Evolutionary conservation across 2,113 vertebrate species (phyloP), one percentile per base, ranked within the genome.

Genomic region (Labeo catla): DNA sequence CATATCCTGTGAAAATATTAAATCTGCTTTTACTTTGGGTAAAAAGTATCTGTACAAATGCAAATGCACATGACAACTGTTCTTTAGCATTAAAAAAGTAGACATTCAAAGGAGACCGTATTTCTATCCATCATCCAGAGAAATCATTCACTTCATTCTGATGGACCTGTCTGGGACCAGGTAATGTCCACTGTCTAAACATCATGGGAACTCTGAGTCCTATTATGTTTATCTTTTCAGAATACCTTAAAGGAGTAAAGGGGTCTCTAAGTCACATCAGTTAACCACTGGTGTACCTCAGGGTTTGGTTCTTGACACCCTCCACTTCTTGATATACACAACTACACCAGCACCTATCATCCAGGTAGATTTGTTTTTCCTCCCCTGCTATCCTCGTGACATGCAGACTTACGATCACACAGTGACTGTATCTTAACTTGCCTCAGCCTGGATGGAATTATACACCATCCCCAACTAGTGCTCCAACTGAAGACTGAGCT

Each of bases 1-100:
- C 63, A 87, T 87, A 89, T 23, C 70, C 88, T 89, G 79, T 23
- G 76, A 73, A 87, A 63, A 81, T 12, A 52, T 43, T 39, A 49
- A 54, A 45, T 57, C 10, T 59, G 54, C 39, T 43, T 81, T 61
- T 59, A 81, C 13, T 23, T 59, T 65, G 3, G 16, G 16, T 57
- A 57, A 57, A 57, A 57, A 57, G 2, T 6, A 57, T 19, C 54
- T 19, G 21, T 19, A 8, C 54, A 57, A 54, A 6, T 54, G 28
- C 28, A 28, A 28, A 28, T 28, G 28, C 28, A 28, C 28, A 28
- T 28, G 28, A 28, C 28, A 28, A 28, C 28, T 28, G 28, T 28
- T 28, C 28, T 28, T 28, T 28, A 28, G 28, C 28, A 28, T 28
- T 28, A 28, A 28, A 28, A 28, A 28, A 28, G 28, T 28, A 28